Conservation (phyloP, 2,113 vertebrate species). For the Gracilinanus agilis region DNA sequence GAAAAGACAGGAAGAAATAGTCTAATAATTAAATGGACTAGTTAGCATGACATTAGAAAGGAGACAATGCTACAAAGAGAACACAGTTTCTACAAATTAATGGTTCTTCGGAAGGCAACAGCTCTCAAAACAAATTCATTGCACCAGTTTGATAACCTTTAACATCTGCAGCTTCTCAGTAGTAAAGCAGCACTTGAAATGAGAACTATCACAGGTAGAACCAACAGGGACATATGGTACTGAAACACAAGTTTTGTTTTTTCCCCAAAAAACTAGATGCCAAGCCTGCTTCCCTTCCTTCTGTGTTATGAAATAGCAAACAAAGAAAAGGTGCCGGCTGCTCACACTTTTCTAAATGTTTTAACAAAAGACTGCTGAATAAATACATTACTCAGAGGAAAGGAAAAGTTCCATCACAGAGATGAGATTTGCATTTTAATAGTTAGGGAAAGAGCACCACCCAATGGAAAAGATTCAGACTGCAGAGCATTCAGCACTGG, state of each 20-base stretch:
- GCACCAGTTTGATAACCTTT: background rate
- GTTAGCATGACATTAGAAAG: slow-evolving; percentile 37
- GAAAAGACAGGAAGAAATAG: background rate
- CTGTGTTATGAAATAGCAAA: slow-evolving; percentile 51
- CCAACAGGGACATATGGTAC: slow-evolving; percentile 35
- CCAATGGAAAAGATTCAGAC: slow-evolving; percentile 74
- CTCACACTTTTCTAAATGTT: slow-evolving; percentile 75
- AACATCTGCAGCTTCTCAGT: slow-evolving; percentile 33
- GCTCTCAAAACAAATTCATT: slow-evolving; percentile 52
- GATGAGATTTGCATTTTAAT: slow-evolving; percentile 78
- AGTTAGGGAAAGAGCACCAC: slow-evolving; percentile 86
- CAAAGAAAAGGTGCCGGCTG: slow-evolving; percentile 65
- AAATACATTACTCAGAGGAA: slow-evolving; percentile 79
- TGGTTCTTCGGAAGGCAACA: slow-evolving; percentile 29
- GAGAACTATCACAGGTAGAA: slow-evolving; percentile 32
- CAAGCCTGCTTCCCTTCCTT: slow-evolving; percentile 60
- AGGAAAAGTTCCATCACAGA: slow-evolving; percentile 71
- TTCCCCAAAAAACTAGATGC: slow-evolving; percentile 54
- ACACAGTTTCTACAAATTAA: slow-evolving; percentile 51
- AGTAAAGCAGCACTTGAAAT: slow-evolving; percentile 1
- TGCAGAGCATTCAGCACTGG: background rate
- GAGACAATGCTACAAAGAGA: background rate
- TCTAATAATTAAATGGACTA: slow-evolving; percentile 40
- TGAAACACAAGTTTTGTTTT: slow-evolving; percentile 52
- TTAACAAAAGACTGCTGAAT: slow-evolving; percentile 84